These are phyloP conservation scores for Bilobella aurantiaca DNA, from an alignment of 1,140 invertebrate species.

Conservation along the genomic window DNA sequence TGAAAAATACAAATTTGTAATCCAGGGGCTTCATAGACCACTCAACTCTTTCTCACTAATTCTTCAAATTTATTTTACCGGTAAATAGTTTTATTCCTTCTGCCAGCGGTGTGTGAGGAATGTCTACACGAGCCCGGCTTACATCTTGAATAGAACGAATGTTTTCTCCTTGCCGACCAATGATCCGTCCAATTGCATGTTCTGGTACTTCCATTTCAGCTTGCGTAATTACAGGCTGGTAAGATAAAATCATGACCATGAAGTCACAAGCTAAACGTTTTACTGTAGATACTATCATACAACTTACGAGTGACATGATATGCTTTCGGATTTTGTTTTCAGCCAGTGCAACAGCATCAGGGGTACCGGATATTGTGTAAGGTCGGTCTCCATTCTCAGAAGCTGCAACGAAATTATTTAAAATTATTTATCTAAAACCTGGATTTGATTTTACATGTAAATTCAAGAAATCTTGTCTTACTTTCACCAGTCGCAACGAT, in stretches of 20 bases:
- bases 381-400: not conserved
- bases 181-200: constrained; percentile 24
- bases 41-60: not conserved
- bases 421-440: not conserved
- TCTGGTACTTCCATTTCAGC: not conserved
- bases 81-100: not conserved
- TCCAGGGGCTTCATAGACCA: no score
- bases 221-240: not conserved
- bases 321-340: not conserved
- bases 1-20: no score
- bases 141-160: constrained; percentile 28
- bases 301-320: not conserved
- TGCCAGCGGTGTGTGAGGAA: not conserved
- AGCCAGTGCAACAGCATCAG: not conserved
- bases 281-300: not conserved
- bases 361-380: not conserved
- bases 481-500: not conserved
- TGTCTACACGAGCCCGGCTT: constrained; percentile 17
- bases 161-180: constrained; percentile 27
- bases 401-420: not conserved
- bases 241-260: not conserved
- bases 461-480: not conserved
- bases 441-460: not conserved
- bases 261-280: not conserved
- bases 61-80: not conserved